Percentiles rank a stretch among this genome's conserved stretches.
These are phyloP conservation scores for Ailuropoda melanoleuca DNA, from an alignment of 2,113 vertebrate genomes.

Conservation along the genomic window DNA sequence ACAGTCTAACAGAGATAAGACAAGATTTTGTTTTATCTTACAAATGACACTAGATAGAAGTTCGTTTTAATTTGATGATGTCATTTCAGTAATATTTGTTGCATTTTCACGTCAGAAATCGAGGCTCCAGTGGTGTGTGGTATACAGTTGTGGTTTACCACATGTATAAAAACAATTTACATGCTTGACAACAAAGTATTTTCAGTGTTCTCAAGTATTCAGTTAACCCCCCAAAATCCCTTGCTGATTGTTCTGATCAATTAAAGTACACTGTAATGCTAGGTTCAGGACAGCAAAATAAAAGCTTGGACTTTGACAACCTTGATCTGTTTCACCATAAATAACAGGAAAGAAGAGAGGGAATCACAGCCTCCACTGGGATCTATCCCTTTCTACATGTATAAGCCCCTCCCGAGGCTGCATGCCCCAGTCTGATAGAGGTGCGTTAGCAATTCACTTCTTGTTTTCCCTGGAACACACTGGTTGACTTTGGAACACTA, in stretches of 20 bases:
- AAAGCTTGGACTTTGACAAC: slow-evolving; percentile 53
- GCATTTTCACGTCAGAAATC: slow-evolving; percentile 17
- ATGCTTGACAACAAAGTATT: not conserved
- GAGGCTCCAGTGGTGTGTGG: not conserved
- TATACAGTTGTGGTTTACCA: not conserved
- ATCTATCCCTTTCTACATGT: not conserved
- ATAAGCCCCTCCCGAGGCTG: not conserved
- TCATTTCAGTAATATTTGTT: not conserved
- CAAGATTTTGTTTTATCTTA: slow-evolving; percentile 22
- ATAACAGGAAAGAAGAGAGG: not conserved
- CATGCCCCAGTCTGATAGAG: not conserved
- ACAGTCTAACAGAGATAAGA: not conserved
- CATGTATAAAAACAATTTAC: not conserved
- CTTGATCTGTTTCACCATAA: slow-evolving; percentile 65
- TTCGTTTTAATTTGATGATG: no score
- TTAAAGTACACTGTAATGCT: not conserved
- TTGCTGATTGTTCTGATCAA: slow-evolving; percentile 40
- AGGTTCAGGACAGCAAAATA: not conserved
- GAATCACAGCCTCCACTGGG: not conserved
- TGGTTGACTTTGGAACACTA: not conserved
- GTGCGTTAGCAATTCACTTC: not conserved
- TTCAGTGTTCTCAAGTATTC: not conserved
- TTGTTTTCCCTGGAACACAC: not conserved
- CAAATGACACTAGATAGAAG: no score
- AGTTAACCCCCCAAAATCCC: not conserved